Evolutionary conservation across 2,113 vertebrate species (phyloP).

Genomic region (Coturnix japonica): DNA sequence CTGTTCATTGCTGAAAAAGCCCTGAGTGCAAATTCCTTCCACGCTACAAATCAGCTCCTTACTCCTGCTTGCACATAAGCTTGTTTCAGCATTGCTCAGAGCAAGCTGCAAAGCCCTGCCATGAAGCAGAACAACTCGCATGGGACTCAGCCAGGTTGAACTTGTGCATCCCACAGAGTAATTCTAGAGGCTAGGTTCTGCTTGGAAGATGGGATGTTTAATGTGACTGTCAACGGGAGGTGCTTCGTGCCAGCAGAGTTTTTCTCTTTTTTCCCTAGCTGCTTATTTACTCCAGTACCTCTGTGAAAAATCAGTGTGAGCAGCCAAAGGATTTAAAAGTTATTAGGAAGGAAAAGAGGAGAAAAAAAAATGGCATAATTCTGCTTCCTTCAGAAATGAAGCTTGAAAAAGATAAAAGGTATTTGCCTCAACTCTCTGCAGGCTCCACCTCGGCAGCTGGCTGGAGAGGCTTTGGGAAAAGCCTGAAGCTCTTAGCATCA

Average conservation of each 20-base stretch:
- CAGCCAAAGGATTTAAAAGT: constrained; percentile 50
- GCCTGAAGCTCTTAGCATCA: background rate
- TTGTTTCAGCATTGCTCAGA: background rate
- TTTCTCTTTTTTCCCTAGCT: background rate
- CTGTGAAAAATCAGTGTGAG: constrained; percentile 22
- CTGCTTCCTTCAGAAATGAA: constrained; percentile 36
- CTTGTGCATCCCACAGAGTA: background rate
- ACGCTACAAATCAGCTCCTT: background rate
- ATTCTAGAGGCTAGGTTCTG: background rate
- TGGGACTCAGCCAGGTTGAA: background rate
- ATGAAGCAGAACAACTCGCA: background rate
- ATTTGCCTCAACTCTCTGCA: constrained; percentile 20
- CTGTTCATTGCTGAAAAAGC: background rate
- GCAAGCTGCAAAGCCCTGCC: background rate
- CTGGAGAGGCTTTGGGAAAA: constrained; percentile 43
- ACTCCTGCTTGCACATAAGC: background rate
- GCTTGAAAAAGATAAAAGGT: constrained; percentile 62
- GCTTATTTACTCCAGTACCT: background rate
- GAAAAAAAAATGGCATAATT: background rate
- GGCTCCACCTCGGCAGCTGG: background rate
- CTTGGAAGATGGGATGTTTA: constrained; percentile 4
- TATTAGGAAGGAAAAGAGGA: background rate
- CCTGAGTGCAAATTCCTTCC: background rate
- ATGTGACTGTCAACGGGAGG: background rate
- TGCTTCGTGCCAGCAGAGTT: background rate